Base-by-base conservation (phyloP, 2,888 invertebrate genomes). In the Tridacna crocea region DNA sequence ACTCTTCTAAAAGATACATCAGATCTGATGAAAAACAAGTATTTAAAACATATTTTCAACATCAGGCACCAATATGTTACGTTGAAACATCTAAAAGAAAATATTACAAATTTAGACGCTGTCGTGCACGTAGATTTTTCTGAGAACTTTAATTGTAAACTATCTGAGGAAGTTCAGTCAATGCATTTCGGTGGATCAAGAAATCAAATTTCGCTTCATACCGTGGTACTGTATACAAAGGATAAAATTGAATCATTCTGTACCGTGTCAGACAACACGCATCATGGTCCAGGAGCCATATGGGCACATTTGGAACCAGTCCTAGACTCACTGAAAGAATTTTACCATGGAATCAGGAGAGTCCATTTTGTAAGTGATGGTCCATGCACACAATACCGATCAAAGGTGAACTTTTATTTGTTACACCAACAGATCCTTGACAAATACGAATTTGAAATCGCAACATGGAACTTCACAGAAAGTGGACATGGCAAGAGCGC, bases 131-230 rank as follows among this genome's bases (percentile, higher is more conserved):
- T 73, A 2, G 72, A 73, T 60, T 58, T 73, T 19, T 22, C 8
- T 11, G 58, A 55, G 58, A 73, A 73, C 24, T 58, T 58, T 58
- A 12, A 46, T 3, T 61, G 74, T 47, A 74, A 74, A n/a, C 4
- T 46, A 6, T 22, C 15, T 12, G 3, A n/a, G 8, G 61, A 74
- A 63, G 47, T 74, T 17, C 74, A 74, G 36, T 11, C 27, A 19
- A 63, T 74, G 63, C 74, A 74, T 46, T 74, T 74, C n/a, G 74
- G 74, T 36, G 74, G 63, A n/a, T 74, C 74, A 19, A 10, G 46
- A 46, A 61, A 24, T 22, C 74, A 74, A 22, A 26, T 74, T 46
- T 24, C 36, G 17, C 19, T 74, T 0, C 74, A 74, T 19, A 61
- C 74, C 1, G 74, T 3, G n/a, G 22, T 60, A 46, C 10, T 46